Evolutionary conservation across 2,888 invertebrate species (phyloP).

Genomic region (Trichogramma dendrolimi): DNA sequence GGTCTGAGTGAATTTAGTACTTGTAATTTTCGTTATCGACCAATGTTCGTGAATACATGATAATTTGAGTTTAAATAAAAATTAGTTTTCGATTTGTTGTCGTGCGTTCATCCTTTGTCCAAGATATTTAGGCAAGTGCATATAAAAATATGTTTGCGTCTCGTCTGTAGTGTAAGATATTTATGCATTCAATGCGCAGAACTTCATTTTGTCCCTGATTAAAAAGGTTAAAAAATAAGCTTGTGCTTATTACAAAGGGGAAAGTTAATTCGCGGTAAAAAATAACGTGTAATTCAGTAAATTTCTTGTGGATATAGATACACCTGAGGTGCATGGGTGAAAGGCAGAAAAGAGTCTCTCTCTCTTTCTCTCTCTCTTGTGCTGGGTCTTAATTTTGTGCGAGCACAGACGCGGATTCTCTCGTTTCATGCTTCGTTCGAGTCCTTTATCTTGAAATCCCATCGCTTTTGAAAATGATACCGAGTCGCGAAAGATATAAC

Average conservation of each 20-base stretch:
- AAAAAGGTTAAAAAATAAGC: conserved; percentile 10
- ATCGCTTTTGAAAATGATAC: conserved; percentile 18
- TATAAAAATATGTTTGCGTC: too few relatives aligned
- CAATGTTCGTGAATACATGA: too few relatives aligned
- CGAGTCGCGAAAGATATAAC: conserved; percentile 6
- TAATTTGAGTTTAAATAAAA: too few relatives aligned
- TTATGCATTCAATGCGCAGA: too few relatives aligned
- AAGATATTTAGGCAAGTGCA: too few relatives aligned
- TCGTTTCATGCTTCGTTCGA: conserved; percentile 2
- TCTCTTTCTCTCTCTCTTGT: conserved; percentile 2
- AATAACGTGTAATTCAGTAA: conserved; percentile 21
- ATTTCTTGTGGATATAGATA: conserved; percentile 1
- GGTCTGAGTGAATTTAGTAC: background rate
- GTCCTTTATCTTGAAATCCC: conserved; percentile 16
- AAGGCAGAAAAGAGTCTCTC: background rate
- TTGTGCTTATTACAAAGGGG: background rate
- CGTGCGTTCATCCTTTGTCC: too few relatives aligned
- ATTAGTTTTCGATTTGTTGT: too few relatives aligned
- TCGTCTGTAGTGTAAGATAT: too few relatives aligned
- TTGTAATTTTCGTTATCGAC: too few relatives aligned
- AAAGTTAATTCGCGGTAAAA: conserved; percentile 24
- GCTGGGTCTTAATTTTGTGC: conserved; percentile 14
- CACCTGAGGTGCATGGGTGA: background rate
- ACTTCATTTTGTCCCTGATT: conserved; percentile 1
- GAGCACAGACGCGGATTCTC: background rate